Evolutionary conservation across 2,888 invertebrate species (phyloP), one percentile per base, ranked within the genome.

Genomic region (Xestia c-nigrum): DNA sequence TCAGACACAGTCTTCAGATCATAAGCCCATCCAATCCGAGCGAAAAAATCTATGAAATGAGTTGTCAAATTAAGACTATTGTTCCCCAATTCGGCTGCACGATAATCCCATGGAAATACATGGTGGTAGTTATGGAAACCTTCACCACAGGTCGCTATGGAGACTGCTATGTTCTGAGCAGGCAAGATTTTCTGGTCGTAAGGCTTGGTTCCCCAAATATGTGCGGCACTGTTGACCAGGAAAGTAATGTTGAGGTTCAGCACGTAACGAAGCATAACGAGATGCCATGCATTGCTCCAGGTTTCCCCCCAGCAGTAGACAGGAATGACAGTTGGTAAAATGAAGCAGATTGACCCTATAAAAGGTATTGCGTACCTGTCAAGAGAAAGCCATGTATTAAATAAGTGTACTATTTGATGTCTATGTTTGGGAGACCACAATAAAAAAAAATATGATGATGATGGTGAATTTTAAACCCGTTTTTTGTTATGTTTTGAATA

Each of bases 171-270:
- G 55, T 90, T 93, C 77, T 94, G 90, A 0, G 82, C 81, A 4
- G 94, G 90, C 40, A 82, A 16, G 40, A 94, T 91, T 10, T 72
- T 85, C 84, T 89, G 92, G 76, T 97, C 95, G 72, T 97, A 97
- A 46, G 96, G 95, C 70, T 92, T 94, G 61, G 92, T 89, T 0
- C 97, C 97, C 93, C 93, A 97, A 47, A 94, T 89, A 90, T 98
- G 98, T 21, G 98, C 97, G 5, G 96, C 97, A 84, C 97, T 97
- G 93, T 98, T 98, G 3, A 98, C 97, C n/a, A 97, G 92, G 97
- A 97, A 98, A 0, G 97, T 97, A 78, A 95, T 94, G 90, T 98
- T 97, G 24, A 98, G 95, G 10, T 96, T 96, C 70, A 96, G 85
- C 19, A 95, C 92, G 90, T 97, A 98, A 57, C 98, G 95, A 14